Conservation (phyloP, 2,797 vertebrate species). For the Hydrocynus forskahlii region DNA sequence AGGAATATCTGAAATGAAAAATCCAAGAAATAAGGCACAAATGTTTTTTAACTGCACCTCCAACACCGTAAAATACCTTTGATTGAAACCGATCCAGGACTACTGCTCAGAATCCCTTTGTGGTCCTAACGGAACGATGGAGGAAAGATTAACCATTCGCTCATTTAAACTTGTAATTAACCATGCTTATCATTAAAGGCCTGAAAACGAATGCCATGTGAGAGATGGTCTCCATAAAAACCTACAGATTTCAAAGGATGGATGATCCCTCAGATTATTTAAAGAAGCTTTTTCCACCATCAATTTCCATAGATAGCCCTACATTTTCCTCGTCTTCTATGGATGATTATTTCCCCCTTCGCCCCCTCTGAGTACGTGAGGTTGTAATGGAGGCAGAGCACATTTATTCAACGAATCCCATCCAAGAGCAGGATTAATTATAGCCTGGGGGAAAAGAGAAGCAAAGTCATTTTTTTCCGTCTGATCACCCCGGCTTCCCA, state of each 20-base stretch:
- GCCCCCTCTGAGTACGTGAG: slow-evolving; percentile 12
- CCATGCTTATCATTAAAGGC: slow-evolving; percentile 34
- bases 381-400: slow-evolving; percentile 20
- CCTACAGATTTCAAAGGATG: slow-evolving; percentile 18
- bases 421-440: background rate
- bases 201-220: slow-evolving; percentile 17
- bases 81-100: background rate
- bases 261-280: slow-evolving; percentile 43
- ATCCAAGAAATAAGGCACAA: background rate
- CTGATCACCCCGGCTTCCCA: too few species aligned
- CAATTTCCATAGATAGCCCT: slow-evolving; percentile 27
- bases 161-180: slow-evolving; percentile 20
- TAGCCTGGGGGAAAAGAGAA: background rate
- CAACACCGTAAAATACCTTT: slow-evolving; percentile 65
- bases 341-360: slow-evolving; percentile 1
- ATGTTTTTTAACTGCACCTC: background rate
- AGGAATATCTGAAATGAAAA: slow-evolving; percentile 17
- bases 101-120: background rate
- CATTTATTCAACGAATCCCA: slow-evolving; percentile 2
- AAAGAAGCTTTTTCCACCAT: slow-evolving; percentile 40
- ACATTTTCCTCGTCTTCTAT: slow-evolving; percentile 17
- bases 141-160: slow-evolving; percentile 8
- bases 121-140: background rate
- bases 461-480: slow-evolving; percentile 7
- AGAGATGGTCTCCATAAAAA: slow-evolving; percentile 34